phyloP scores from a whole-genome alignment of 2,113 vertebrate genomes.

The Hipposideros armiger region DNA sequence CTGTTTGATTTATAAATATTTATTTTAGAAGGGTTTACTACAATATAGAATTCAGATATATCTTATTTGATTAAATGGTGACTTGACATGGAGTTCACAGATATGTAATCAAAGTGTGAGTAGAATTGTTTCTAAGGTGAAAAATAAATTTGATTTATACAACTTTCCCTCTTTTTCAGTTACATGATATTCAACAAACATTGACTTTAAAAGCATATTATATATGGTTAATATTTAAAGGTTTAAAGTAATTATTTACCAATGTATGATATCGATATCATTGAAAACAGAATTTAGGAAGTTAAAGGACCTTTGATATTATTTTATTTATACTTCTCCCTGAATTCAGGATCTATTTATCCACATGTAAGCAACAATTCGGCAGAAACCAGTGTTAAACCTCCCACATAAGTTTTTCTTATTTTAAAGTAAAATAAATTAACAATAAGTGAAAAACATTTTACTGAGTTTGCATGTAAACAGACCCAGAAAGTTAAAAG shows the following conservation, averaged over 20 bases:
- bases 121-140: neutral
- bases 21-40: neutral
- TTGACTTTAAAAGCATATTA: neutral
- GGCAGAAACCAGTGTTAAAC: neutral
- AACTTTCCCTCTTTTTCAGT: neutral
- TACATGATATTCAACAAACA: neutral
- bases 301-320: neutral
- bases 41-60: neutral
- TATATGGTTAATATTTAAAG: neutral
- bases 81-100: neutral
- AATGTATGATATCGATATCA: neutral
- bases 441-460: neutral
- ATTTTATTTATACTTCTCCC: conserved; percentile 36
- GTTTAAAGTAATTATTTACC: neutral
- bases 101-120: neutral
- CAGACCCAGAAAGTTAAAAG: conserved; percentile 15
- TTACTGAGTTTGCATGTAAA: neutral
- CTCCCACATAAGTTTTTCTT: neutral
- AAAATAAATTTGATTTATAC: neutral
- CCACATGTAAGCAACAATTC: conserved; percentile 20
- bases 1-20: neutral
- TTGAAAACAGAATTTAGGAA: neutral
- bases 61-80: neutral
- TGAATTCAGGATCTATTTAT: neutral
- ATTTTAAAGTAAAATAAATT: conserved; percentile 44